Conservation (phyloP, 2,113 vertebrate genomes). For the Limnothrissa miodon region DNA sequence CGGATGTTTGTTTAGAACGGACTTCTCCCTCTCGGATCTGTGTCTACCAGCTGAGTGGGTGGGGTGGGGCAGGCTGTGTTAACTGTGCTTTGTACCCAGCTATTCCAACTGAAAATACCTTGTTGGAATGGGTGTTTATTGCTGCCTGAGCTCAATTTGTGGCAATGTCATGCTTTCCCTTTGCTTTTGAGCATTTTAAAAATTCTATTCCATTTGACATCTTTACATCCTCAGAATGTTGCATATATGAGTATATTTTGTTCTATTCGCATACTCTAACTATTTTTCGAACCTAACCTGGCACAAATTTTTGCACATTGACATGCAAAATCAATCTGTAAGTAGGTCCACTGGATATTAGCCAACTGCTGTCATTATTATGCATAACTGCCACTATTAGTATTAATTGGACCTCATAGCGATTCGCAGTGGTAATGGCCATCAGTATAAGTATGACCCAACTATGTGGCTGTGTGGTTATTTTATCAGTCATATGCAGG, state of each 20-base stretch:
- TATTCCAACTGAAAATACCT: no score
- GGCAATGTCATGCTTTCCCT: not conserved
- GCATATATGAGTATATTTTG: not conserved
- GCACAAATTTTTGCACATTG: not conserved
- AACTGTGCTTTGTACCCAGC: no score
- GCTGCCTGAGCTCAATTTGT: not conserved
- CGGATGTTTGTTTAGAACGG: not conserved
- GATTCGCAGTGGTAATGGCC: not conserved
- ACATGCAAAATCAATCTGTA: not conserved
- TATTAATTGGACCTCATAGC: conserved; percentile 1
- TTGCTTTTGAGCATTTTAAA: not conserved
- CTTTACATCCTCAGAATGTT: not conserved
- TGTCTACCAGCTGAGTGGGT: no score
- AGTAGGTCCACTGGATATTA: not conserved
- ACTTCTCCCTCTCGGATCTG: no score
- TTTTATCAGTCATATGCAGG: not conserved
- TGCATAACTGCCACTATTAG: not conserved
- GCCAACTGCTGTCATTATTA: not conserved
- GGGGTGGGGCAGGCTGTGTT: no score
- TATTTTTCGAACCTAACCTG: not conserved
- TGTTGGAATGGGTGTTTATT: no score
- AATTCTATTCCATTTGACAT: not conserved
- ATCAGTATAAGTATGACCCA: not conserved
- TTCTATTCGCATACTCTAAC: no score
- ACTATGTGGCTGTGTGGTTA: not conserved